Evolutionary conservation across 1,140 invertebrate species (phyloP).

Genomic region (Cotesia glomerata): DNA sequence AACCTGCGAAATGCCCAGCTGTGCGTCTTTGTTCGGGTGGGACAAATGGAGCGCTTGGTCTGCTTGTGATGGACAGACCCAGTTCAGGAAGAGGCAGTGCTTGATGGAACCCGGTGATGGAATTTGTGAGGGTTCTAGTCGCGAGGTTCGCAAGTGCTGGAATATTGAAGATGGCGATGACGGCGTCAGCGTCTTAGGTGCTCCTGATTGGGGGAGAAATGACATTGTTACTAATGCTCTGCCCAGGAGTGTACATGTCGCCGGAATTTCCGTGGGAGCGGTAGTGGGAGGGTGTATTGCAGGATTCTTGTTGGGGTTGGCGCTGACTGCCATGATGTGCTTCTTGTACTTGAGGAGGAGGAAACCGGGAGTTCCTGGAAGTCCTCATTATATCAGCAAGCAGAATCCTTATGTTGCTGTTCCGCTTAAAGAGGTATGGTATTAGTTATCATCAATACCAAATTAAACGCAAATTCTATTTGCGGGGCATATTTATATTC

Average conservation of each 20-base stretch:
- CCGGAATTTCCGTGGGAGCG: slow-evolving; percentile 64
- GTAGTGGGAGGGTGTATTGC: slow-evolving; percentile 65
- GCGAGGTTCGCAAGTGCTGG: slow-evolving; percentile 70
- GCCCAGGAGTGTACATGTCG: slow-evolving; percentile 56
- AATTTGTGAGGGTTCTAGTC: slow-evolving; percentile 71
- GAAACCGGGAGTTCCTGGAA: slow-evolving; percentile 68
- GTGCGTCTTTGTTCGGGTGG: slow-evolving; percentile 65
- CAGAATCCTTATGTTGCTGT: slow-evolving; percentile 85
- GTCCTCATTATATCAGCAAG: slow-evolving; percentile 80
- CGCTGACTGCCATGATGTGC: slow-evolving; percentile 53
- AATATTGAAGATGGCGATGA: no score
- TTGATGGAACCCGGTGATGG: slow-evolving; percentile 58
- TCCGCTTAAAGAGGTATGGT: slow-evolving; percentile 73
- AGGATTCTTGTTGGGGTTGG: slow-evolving; percentile 60
- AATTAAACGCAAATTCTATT: no score
- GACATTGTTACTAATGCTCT: slow-evolving; percentile 44
- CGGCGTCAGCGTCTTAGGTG: no score
- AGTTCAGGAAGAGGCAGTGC: slow-evolving; percentile 71
- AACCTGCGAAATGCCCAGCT: slow-evolving; percentile 69
- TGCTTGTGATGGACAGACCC: slow-evolving; percentile 69
- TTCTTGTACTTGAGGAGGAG: slow-evolving; percentile 60
- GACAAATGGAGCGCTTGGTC: slow-evolving; percentile 77
- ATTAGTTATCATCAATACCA: no score
- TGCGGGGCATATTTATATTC: no score
- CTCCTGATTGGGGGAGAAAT: slow-evolving; percentile 53